phyloP scores from a whole-genome alignment of 2,888 invertebrate genomes.

The Leucophenga maculata region DNA sequence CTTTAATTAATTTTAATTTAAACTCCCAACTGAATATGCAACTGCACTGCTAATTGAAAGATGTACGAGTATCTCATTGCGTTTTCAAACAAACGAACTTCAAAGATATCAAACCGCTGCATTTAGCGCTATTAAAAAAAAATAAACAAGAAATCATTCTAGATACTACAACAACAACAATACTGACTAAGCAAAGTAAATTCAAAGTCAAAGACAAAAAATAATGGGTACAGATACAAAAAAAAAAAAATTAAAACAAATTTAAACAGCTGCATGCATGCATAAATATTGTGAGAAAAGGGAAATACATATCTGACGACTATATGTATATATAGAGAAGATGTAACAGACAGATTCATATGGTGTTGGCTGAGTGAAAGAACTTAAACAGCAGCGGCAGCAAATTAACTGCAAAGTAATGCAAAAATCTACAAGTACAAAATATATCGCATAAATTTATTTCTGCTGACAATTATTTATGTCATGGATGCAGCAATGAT shows the following conservation, averaged over 20 bases:
- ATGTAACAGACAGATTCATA: not conserved
- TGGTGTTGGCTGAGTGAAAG: not conserved
- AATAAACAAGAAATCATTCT: not conserved
- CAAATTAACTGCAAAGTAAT: slow-evolving; percentile 5
- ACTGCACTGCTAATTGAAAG: not conserved
- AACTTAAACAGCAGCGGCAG: not conserved
- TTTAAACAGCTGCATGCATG: slow-evolving; percentile 15
- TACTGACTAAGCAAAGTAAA: slow-evolving; percentile 3
- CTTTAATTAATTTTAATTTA: slow-evolving; percentile 1
- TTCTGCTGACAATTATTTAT: slow-evolving; percentile 18
- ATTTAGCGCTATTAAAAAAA: not conserved
- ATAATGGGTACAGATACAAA: not conserved
- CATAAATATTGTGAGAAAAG: not conserved
- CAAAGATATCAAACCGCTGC: not conserved
- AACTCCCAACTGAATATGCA: not conserved
- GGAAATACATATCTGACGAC: no score
- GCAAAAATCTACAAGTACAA: not conserved
- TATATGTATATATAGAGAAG: no score
- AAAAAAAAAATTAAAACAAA: not conserved
- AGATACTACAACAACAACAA: not conserved
- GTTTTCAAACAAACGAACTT: not conserved
- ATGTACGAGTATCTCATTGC: not conserved
- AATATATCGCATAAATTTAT: no score
- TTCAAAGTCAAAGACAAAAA: slow-evolving; percentile 1
- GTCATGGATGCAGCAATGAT: slow-evolving; percentile 15